Evolutionary conservation across 1,140 invertebrate species (phyloP), one percentile per base, ranked within the genome.

Genomic region (Riptortus pedestris): DNA sequence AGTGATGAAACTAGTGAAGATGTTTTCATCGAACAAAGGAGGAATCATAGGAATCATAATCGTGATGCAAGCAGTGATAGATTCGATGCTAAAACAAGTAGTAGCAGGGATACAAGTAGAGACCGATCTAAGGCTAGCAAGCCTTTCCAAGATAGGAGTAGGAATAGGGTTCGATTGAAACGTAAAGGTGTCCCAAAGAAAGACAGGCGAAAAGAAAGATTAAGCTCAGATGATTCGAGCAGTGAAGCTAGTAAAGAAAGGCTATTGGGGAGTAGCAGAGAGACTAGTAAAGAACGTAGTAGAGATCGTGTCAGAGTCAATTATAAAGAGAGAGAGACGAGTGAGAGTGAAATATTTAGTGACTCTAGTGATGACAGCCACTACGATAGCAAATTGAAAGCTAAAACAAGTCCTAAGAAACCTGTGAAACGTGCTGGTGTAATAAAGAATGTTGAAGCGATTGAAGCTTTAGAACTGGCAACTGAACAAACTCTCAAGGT

Each of bases 401-500:
- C 73, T 73, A 67, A 70, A 69, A 55, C 74, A 73, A 62, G 74
- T 72, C 66, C 59, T 58, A 65, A 78, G 76, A 75, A 71, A 63
- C 65, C 55, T 47, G 57, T 70, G 66, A 70, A 73, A 63, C 72
- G 76, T 72, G 68, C 71, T 65, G 67, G 67, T 29, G 65, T 66
- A 72, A 74, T 75, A 12, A 79, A 78, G 69, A 83, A 79, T 69
- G 78, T 78, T 67, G 80, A 82, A 7, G 83, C 82, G 9, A 82
- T 88, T 63, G 86, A 89, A 71, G 88, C 87, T 0, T 74, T 92
- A 2, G 84, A 84, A 70, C 77, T 85, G 67, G 85, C 85, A 2
- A 87, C 85, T 0, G 88, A 91, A 73, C 86, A 91, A 77, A 89
- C 88, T 22, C 76, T 91, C 3, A 89, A 90, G 72, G 80, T 81